These are phyloP conservation scores for Tetraneura akinire DNA, from an alignment of 1,140 invertebrate species.

Conservation along the genomic window DNA sequence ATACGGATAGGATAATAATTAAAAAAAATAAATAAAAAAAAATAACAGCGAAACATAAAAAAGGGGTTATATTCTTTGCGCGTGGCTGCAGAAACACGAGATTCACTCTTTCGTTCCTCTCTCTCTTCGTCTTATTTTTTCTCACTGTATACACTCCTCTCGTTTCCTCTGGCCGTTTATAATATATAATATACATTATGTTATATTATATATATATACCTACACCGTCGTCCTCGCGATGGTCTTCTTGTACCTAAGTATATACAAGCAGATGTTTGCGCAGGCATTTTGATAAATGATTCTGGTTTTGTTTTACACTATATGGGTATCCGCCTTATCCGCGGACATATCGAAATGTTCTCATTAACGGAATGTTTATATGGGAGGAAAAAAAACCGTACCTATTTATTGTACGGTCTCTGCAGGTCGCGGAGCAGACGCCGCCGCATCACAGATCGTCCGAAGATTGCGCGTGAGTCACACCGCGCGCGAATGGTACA, in stretches of 20 bases:
- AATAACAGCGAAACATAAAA: constrained; percentile 13
- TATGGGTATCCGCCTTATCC: constrained; percentile 26
- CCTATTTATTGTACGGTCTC: neutral
- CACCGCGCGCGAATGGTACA: neutral
- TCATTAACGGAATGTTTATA: constrained; percentile 44
- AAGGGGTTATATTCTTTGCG: neutral
- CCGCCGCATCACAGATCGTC: constrained; percentile 7
- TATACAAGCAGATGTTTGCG: constrained; percentile 21
- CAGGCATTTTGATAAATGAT: constrained; percentile 38
- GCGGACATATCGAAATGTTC: constrained; percentile 37
- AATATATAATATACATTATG: neutral
- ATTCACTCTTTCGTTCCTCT: neutral
- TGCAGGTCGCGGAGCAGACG: neutral
- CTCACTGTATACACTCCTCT: neutral
- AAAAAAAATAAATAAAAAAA: neutral
- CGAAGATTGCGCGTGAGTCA: neutral
- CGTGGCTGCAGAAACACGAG: neutral
- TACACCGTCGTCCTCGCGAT: neutral
- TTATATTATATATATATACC: neutral
- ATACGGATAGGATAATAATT: neutral
- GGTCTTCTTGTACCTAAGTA: neutral
- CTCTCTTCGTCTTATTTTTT: neutral
- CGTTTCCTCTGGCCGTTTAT: neutral
- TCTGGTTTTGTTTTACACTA: constrained; percentile 40
- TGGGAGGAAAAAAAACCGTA: constrained; percentile 24